Evolutionary conservation across 2,797 vertebrate genomes (phyloP).

Genomic region (Sebastes steindachneri): DNA sequence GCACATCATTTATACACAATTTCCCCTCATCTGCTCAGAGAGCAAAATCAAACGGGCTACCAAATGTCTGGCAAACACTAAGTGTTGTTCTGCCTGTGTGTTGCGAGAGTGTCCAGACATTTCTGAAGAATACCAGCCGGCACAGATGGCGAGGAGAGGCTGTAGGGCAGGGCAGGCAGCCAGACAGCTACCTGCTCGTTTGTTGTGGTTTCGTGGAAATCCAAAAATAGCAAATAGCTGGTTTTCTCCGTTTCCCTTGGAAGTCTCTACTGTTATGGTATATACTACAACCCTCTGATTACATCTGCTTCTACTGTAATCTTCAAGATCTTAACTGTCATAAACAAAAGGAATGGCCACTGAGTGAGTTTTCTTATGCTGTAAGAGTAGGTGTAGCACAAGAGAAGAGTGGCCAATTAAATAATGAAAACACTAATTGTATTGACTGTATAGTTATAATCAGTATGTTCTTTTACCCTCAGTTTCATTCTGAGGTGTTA

Average conservation of each 20-base stretch:
- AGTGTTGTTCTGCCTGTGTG: constrained; percentile 6
- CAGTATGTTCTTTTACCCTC: not conserved
- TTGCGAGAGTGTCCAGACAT: constrained; percentile 7
- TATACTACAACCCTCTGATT: constrained; percentile 23
- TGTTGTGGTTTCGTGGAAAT: constrained; percentile 58
- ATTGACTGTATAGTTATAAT: not conserved
- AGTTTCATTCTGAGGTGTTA: not conserved
- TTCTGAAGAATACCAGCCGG: constrained; percentile 33
- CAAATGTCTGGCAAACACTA: constrained; percentile 25
- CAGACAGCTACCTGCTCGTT: constrained; percentile 14
- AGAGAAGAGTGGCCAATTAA: not conserved
- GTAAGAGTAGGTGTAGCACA: not conserved
- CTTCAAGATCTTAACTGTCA: not conserved
- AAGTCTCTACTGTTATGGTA: constrained; percentile 15
- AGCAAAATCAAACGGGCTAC: constrained; percentile 5
- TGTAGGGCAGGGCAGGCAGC: constrained; percentile 15
- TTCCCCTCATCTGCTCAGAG: not conserved
- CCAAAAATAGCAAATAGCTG: constrained; percentile 58
- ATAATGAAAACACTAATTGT: not conserved
- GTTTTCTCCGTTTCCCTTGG: not conserved
- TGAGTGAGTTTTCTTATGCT: not conserved
- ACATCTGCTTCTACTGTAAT: not conserved
- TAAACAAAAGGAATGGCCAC: not conserved
- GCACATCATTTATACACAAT: not conserved
- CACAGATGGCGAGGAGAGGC: constrained; percentile 44